These are phyloP conservation scores for Plutella xylostella DNA, from an alignment of 2,888 invertebrate genomes.

Conservation along the genomic window DNA sequence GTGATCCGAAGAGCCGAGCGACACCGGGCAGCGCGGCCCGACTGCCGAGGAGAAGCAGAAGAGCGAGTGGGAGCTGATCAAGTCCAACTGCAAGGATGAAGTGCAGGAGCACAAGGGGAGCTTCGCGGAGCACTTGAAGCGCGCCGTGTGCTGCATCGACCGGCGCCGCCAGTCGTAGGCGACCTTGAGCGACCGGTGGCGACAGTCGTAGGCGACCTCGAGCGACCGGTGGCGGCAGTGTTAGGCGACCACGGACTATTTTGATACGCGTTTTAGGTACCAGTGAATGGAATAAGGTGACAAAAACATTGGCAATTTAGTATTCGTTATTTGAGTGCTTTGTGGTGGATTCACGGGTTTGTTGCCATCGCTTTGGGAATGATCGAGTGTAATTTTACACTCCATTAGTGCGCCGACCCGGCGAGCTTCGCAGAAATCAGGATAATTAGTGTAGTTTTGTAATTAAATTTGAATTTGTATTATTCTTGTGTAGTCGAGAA, in stretches of 20 bases:
- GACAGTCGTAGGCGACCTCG: conserved; percentile 44
- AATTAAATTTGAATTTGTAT: no score
- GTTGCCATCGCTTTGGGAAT: no score
- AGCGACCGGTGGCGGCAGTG: conserved; percentile 48
- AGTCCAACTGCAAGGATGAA: conserved; percentile 33
- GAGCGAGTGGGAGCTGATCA: conserved; percentile 24
- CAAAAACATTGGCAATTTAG: no score
- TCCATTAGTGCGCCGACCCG: no score
- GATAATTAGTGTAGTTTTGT: no score
- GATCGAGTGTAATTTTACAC: no score
- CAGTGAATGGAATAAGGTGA: no score
- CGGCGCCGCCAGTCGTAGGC: conserved; percentile 53
- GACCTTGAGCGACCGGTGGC: conserved; percentile 34
- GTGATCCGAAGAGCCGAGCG: conserved; percentile 60
- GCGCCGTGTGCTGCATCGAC: conserved; percentile 61
- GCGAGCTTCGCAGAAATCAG: no score
- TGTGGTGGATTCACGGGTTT: no score
- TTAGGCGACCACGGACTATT: conserved; percentile 29
- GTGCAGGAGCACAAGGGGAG: conserved; percentile 49
- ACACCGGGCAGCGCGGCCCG: conserved; percentile 37
- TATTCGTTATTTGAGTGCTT: no score
- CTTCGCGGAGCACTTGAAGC: conserved; percentile 55
- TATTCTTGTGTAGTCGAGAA: no score
- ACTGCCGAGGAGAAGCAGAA: conserved; percentile 24
- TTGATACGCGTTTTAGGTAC: no score